Conservation (phyloP, 2,113 vertebrate species). For the Forbesichthys agassizii region DNA sequence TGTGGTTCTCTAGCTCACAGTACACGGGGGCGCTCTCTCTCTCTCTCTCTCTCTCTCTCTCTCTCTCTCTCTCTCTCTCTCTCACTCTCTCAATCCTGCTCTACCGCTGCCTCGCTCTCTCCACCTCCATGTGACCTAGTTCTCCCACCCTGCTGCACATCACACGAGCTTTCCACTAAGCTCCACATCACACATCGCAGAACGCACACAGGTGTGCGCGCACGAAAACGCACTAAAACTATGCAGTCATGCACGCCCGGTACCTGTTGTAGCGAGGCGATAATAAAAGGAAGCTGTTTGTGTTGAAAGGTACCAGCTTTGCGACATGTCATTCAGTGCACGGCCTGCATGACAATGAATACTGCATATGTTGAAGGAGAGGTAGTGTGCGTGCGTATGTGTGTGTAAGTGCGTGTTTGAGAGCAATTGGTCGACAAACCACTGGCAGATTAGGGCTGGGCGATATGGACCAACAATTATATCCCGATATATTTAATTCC, state of each 20-base stretch:
- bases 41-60: conserved; percentile 15
- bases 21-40: conserved; percentile 15
- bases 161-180: conserved; percentile 58
- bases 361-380: not conserved
- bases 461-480: too few species aligned
- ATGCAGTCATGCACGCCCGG: conserved; percentile 9
- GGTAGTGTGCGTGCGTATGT: not conserved
- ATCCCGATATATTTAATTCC: too few species aligned
- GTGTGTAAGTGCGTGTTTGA: conserved; percentile 1
- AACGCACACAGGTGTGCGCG: conserved; percentile 22
- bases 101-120: conserved; percentile 19
- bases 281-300: conserved; percentile 43
- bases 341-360: not conserved
- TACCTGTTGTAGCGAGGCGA: conserved; percentile 35
- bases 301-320: conserved; percentile 44
- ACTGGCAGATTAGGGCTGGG: not conserved
- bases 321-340: conserved; percentile 21
- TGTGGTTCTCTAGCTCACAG: conserved; percentile 27
- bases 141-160: conserved; percentile 64
- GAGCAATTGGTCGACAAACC: conserved; percentile 11
- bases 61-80: conserved; percentile 17
- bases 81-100: conserved; percentile 17
- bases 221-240: conserved; percentile 27
- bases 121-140: conserved; percentile 64
- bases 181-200: conserved; percentile 50